Evolutionary conservation across 2,888 invertebrate genomes (phyloP).

Genomic region (Ectropis crepuscularia): DNA sequence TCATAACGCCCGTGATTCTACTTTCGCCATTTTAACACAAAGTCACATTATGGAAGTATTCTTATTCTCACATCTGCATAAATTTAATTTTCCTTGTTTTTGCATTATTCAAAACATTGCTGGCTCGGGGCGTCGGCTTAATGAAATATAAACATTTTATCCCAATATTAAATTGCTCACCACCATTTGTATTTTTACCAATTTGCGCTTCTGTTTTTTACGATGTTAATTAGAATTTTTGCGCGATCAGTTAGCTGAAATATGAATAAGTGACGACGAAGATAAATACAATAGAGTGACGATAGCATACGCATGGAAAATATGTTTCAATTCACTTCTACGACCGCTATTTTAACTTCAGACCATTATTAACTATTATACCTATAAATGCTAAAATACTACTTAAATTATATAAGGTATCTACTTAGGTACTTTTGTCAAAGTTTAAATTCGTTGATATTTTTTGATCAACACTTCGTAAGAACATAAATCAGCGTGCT

Average conservation of each 20-base stretch:
- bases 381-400: no score
- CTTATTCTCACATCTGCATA: conserved; percentile 37
- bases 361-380: no score
- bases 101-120: conserved; percentile 41
- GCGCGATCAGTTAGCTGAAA: neutral
- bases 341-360: no score
- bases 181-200: conserved; percentile 39
- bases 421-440: no score
- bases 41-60: conserved; percentile 30
- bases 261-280: neutral
- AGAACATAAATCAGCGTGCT: no score
- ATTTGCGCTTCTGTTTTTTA: conserved; percentile 33
- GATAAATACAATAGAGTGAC: no score
- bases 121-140: conserved; percentile 41
- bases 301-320: no score
- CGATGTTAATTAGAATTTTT: conserved; percentile 35
- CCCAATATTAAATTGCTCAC: conserved; percentile 38
- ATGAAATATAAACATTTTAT: conserved; percentile 56
- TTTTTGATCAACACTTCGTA: no score
- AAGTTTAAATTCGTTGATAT: no score
- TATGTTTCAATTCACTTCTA: no score
- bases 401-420: no score
- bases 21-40: conserved; percentile 21
- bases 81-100: conserved; percentile 41
- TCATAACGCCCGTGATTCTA: conserved; percentile 7